phyloP scores from a whole-genome alignment of 2,797 vertebrate species.

The Siniperca undulata region DNA sequence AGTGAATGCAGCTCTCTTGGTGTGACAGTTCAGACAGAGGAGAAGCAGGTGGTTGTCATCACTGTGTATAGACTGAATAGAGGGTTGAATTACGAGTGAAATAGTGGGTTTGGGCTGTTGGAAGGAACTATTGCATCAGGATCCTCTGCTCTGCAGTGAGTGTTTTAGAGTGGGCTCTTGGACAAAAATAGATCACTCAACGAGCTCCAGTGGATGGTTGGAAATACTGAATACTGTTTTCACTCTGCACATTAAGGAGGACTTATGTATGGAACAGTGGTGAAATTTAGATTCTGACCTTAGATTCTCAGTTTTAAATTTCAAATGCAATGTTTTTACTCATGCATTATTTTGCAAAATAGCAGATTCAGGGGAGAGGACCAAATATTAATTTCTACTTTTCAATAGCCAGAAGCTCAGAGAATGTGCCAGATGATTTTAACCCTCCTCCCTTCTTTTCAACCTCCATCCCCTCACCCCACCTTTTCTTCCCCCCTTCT shows the following conservation, averaged over 20 bases:
- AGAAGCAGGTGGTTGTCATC: conserved; percentile 77
- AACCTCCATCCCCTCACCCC: conserved; percentile 5
- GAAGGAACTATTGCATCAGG: conserved; percentile 69
- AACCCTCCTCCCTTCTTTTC: conserved; percentile 10
- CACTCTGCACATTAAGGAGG: conserved; percentile 36
- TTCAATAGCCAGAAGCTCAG: conserved; percentile 3
- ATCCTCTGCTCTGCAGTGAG: conserved; percentile 58
- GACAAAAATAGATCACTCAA: conserved; percentile 71
- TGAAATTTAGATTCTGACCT: not conserved
- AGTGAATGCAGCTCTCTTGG: conserved; percentile 33
- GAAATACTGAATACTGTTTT: conserved; percentile 48
- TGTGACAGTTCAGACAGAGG: conserved; percentile 58
- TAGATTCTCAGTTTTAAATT: not conserved
- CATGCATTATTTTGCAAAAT: not conserved
- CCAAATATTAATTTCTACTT: not conserved
- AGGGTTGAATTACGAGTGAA: conserved; percentile 58
- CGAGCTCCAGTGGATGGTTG: conserved; percentile 49
- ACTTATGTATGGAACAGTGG: conserved; percentile 6
- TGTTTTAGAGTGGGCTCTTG: conserved; percentile 69
- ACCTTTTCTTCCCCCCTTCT: conserved; percentile 10
- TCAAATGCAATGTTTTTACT: not conserved
- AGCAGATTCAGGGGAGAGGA: not conserved
- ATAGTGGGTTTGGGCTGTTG: conserved; percentile 59
- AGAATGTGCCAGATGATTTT: conserved; percentile 35
- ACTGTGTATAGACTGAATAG: conserved; percentile 41